These are phyloP conservation scores for Lipophrys pholis DNA, from an alignment of 2,113 vertebrate genomes.

Conservation along the genomic window DNA sequence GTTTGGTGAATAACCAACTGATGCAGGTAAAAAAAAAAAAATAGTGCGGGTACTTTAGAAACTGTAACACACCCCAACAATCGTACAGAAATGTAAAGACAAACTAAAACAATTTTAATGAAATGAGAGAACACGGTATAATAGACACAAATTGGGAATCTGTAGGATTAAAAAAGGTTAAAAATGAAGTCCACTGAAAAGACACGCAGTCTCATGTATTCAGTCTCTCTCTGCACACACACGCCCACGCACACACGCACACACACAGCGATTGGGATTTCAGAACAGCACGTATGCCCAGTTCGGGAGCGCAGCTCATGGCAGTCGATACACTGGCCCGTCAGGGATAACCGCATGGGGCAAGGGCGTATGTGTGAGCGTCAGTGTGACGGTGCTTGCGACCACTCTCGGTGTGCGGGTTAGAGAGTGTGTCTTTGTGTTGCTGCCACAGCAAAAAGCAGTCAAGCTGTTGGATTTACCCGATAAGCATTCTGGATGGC, in stretches of 20 bases:
- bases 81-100: too few relatives aligned
- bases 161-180: too few relatives aligned
- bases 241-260: background rate
- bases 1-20: too few relatives aligned
- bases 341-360: conserved; percentile 18
- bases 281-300: conserved; percentile 35
- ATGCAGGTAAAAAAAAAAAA: too few relatives aligned
- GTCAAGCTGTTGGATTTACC: conserved; percentile 74
- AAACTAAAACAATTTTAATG: too few relatives aligned
- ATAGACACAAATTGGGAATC: too few relatives aligned
- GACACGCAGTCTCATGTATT: too few relatives aligned
- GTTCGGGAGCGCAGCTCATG: conserved; percentile 58
- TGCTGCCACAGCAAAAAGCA: conserved; percentile 70
- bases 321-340: conserved; percentile 43
- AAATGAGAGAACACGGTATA: too few relatives aligned
- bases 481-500: conserved; percentile 76
- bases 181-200: too few relatives aligned
- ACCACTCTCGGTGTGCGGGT: conserved; percentile 3
- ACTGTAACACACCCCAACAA: too few relatives aligned
- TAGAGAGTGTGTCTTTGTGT: conserved; percentile 10
- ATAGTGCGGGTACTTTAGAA: too few relatives aligned
- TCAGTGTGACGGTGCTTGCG: conserved; percentile 18
- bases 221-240: background rate
- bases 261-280: conserved; percentile 17
- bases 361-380: conserved; percentile 23